Evolutionary conservation across 2,797 vertebrate genomes (phyloP).

Genomic region (Erpetoichthys calabaricus): DNA sequence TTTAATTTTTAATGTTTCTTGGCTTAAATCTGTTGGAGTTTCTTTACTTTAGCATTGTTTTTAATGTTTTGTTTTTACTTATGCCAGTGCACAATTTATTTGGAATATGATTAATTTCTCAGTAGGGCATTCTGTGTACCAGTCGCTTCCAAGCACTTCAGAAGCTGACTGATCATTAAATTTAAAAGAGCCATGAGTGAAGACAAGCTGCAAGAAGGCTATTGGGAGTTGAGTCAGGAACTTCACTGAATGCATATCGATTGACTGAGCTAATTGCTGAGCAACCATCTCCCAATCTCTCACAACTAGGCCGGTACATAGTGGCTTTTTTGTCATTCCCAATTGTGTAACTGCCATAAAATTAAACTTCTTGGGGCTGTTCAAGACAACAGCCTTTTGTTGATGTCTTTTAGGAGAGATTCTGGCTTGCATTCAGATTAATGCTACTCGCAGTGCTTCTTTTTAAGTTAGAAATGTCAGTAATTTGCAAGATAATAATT

Average conservation of each 20-base stretch:
- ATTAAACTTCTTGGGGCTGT: slow-evolving; percentile 15
- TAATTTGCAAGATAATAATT: too few species aligned
- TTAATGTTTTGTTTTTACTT: too few species aligned
- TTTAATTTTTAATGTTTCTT: too few species aligned
- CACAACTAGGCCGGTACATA: too few species aligned
- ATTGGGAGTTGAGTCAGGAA: slow-evolving; percentile 28
- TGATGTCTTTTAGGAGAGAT: too few species aligned
- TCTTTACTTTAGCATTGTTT: too few species aligned
- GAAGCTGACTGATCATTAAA: slow-evolving; percentile 36
- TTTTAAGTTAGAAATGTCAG: too few species aligned
- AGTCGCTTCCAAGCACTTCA: slow-evolving; percentile 41
- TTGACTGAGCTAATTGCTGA: slow-evolving; percentile 46
- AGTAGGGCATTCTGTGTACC: slow-evolving; percentile 22
- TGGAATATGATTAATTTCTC: slow-evolving; percentile 32
- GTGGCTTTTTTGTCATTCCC: slow-evolving; percentile 3
- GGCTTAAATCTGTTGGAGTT: too few species aligned
- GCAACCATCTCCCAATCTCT: slow-evolving; percentile 6
- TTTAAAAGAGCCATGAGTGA: slow-evolving; percentile 24
- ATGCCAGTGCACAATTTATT: too few species aligned
- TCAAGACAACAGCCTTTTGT: too few species aligned
- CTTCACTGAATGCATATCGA: slow-evolving; percentile 43
- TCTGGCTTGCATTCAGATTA: too few species aligned
- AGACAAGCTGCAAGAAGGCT: slow-evolving; percentile 22
- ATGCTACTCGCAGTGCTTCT: too few species aligned
- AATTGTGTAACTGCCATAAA: slow-evolving; percentile 22